Conservation (phyloP, 2,797 vertebrate species). For the Chelmon rostratus region DNA sequence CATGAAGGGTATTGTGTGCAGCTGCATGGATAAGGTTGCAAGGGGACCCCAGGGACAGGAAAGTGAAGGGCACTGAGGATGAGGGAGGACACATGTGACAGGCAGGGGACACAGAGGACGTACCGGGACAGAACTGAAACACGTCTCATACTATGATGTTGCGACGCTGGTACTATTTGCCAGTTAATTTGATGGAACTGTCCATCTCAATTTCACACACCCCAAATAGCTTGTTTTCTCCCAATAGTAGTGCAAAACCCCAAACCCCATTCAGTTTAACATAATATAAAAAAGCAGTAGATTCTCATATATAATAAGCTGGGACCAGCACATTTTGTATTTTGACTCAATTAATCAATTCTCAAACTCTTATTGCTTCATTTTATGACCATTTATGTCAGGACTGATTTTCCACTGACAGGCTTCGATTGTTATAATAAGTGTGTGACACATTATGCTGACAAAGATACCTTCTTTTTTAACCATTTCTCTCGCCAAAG, state of each 20-base stretch:
- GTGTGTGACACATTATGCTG: no score
- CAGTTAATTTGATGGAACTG: constrained; percentile 31
- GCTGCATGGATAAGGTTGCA: constrained; percentile 76
- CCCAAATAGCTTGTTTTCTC: constrained; percentile 25
- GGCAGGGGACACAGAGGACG: constrained; percentile 76
- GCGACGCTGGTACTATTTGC: not conserved
- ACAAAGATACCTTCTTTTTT: no score
- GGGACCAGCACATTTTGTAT: not conserved
- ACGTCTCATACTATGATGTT: constrained; percentile 15
- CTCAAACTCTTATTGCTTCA: not conserved
- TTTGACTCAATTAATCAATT: not conserved
- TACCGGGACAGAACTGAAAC: constrained; percentile 52
- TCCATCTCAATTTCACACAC: constrained; percentile 5
- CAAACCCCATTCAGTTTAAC: not conserved
- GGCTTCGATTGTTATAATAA: no score
- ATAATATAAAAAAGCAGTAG: not conserved
- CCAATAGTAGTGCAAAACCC: not conserved
- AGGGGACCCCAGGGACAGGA: constrained; percentile 76
- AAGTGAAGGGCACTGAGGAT: constrained; percentile 77
- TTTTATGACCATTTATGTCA: not conserved
- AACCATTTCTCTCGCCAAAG: no score
- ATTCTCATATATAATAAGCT: not conserved
- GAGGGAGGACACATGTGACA: constrained; percentile 83
- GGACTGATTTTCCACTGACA: not conserved
- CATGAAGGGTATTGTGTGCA: constrained; percentile 81